Evolutionary conservation across 1,140 invertebrate species (phyloP).

Genomic region (Formica exsecta): DNA sequence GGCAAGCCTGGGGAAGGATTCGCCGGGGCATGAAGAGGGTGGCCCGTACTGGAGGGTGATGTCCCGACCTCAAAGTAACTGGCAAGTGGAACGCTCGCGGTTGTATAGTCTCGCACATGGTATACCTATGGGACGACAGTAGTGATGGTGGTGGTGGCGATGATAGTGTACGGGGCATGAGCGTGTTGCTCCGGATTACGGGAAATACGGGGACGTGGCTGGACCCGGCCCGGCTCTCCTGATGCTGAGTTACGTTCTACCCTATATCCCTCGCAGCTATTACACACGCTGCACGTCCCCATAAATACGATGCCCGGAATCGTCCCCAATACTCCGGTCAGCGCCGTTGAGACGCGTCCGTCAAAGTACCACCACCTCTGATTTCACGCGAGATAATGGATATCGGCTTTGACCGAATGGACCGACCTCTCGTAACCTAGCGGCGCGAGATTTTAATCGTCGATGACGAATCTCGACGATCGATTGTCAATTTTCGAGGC

Average conservation of each 20-base stretch:
- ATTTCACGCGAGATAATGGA: constrained; percentile 29
- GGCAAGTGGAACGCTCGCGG: constrained; percentile 74
- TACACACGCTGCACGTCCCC: constrained; percentile 76
- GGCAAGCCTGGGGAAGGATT: constrained; percentile 26
- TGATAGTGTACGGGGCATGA: constrained; percentile 62
- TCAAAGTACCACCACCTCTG: constrained; percentile 47
- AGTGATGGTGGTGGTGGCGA: not conserved
- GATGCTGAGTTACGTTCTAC: constrained; percentile 83
- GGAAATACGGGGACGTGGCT: constrained; percentile 76
- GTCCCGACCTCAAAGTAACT: constrained; percentile 77
- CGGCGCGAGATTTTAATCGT: not conserved
- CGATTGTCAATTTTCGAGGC: too few species aligned
- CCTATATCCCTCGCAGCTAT: constrained; percentile 81
- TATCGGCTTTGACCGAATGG: constrained; percentile 5
- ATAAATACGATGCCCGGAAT: constrained; percentile 75
- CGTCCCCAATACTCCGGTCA: constrained; percentile 46
- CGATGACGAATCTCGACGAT: not conserved
- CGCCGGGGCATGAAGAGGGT: constrained; percentile 30
- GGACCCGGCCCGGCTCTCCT: constrained; percentile 67
- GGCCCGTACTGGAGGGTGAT: constrained; percentile 16
- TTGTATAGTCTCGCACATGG: constrained; percentile 58
- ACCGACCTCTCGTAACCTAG: constrained; percentile 13
- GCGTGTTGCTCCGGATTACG: constrained; percentile 81
- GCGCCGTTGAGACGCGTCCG: constrained; percentile 30
- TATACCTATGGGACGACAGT: constrained; percentile 76